Evolutionary conservation across 2,888 invertebrate species (phyloP), one percentile per base, ranked within the genome.

Genomic region (Caenorhabditis virilis): DNA sequence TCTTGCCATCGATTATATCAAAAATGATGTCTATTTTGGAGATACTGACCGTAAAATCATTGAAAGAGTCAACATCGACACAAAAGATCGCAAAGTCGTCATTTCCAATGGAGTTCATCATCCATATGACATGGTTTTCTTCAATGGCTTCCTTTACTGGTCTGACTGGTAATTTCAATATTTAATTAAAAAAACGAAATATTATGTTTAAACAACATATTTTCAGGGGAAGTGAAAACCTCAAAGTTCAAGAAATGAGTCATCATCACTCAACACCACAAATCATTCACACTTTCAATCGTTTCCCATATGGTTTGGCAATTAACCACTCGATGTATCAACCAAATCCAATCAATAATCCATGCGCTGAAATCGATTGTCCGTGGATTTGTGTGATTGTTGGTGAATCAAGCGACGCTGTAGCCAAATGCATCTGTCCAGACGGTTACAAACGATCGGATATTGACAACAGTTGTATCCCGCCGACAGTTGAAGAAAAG

Each of bases 301-400:
- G 61, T 13, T 67, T 69, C 62, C 74, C 74, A 16, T 74, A 72
- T 51, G 72, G 75, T 20, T 26, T 77, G 16, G 68, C 75, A 35
- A 47, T 77, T 50, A 69, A 74, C 22, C 77, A 77, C 50, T 52
- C 74, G n/a, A 60, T 60, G 39, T 66, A 64, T 42, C 65, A 71
- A 51, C 56, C 59, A 2, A 45, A 43, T 15, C 56, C 60, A 6
- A 27, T 61, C 25, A 20, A 53, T 2, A 64, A 64, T 42, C 71
- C 63, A 15, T 71, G 71, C 43, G 33, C 47, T 11, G 45, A 52
- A 4, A 36, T 71, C n/a, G 58, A 57, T 7, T 71, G 71, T 38
- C 57, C 71, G 18, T 71, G 71, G 71, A 45, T 64, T 33, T 64
- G 64, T 38, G 55, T 64, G 15, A 41, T 47, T 23, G 54, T 64